A percentile compares a stretch with the other conserved stretches of the same genome.
phyloP scores from a whole-genome alignment of 2,797 vertebrate species.

The Myioborus miniatus region DNA sequence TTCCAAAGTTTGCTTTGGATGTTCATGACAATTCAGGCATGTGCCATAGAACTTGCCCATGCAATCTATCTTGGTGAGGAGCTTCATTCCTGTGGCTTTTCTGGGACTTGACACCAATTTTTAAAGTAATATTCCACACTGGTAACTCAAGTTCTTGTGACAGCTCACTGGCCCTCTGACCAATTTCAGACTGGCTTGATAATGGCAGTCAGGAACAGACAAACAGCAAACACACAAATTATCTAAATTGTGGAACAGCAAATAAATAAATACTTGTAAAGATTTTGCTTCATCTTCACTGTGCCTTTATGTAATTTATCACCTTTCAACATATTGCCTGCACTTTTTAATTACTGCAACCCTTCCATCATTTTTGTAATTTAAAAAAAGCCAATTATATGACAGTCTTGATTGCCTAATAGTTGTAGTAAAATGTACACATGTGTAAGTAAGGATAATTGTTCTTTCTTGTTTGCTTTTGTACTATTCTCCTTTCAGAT shows the following conservation, averaged over 20 bases:
- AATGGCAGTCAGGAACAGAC: background rate
- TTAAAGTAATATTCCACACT: background rate
- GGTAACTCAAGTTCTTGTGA: background rate
- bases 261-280: background rate
- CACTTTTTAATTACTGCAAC: slow-evolving; percentile 63
- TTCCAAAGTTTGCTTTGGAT: slow-evolving; percentile 15
- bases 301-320: slow-evolving; percentile 21
- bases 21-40: background rate
- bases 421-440: slow-evolving; percentile 25
- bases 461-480: slow-evolving; percentile 53
- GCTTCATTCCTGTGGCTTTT: background rate
- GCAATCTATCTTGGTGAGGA: background rate
- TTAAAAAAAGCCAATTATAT: slow-evolving; percentile 40
- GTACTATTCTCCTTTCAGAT: slow-evolving; percentile 57
- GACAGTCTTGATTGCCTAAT: slow-evolving; percentile 38
- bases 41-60: background rate
- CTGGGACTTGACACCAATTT: background rate
- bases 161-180: background rate
- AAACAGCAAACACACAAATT: background rate
- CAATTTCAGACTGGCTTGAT: background rate
- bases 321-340: slow-evolving; percentile 36
- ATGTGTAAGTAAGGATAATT: slow-evolving; percentile 11
- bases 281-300: slow-evolving; percentile 19
- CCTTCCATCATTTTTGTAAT: slow-evolving; percentile 40
- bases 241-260: background rate